Percentiles rank a stretch among this genome's conserved stretches.
These are phyloP conservation scores for Tetranychus piercei DNA, from an alignment of 2,888 invertebrate genomes.

Conservation along the genomic window DNA sequence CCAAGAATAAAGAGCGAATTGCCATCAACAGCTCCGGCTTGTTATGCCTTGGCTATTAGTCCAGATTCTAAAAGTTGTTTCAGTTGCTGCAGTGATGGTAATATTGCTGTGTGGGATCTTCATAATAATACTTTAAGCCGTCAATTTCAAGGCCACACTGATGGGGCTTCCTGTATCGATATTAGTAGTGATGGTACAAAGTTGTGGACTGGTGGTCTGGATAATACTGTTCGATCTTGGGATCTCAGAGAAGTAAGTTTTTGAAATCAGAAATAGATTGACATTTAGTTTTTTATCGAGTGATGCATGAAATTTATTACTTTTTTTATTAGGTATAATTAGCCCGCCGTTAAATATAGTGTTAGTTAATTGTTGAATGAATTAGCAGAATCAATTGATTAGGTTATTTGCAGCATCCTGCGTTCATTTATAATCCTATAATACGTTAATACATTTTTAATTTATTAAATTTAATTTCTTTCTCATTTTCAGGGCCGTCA, in stretches of 20 bases:
- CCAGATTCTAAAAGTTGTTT: slow-evolving; percentile 92
- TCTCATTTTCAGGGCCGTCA: slow-evolving; percentile 45
- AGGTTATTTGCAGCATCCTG: no score
- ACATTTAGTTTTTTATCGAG: not conserved
- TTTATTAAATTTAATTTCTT: not conserved
- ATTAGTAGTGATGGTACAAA: slow-evolving; percentile 77
- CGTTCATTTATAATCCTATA: not conserved
- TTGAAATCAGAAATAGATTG: not conserved
- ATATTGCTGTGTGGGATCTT: slow-evolving; percentile 89
- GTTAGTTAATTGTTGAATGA: not conserved
- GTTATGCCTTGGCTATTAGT: slow-evolving; percentile 88
- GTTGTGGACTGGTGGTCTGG: slow-evolving; percentile 84
- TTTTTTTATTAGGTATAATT: not conserved
- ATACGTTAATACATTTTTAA: not conserved
- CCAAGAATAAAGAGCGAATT: slow-evolving; percentile 81
- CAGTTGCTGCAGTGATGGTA: slow-evolving; percentile 90
- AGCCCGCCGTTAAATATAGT: not conserved
- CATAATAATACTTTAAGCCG: slow-evolving; percentile 72
- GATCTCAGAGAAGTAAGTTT: slow-evolving; percentile 50
- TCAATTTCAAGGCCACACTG: slow-evolving; percentile 59
- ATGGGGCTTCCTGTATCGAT: slow-evolving; percentile 88
- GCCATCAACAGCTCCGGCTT: slow-evolving; percentile 81
- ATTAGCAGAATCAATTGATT: no score
- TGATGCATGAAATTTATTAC: not conserved
- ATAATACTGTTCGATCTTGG: slow-evolving; percentile 86